Evolutionary conservation across 2,797 vertebrate genomes (phyloP), one percentile per base, ranked within the genome.

Genomic region (Malurus leucopterus): DNA sequence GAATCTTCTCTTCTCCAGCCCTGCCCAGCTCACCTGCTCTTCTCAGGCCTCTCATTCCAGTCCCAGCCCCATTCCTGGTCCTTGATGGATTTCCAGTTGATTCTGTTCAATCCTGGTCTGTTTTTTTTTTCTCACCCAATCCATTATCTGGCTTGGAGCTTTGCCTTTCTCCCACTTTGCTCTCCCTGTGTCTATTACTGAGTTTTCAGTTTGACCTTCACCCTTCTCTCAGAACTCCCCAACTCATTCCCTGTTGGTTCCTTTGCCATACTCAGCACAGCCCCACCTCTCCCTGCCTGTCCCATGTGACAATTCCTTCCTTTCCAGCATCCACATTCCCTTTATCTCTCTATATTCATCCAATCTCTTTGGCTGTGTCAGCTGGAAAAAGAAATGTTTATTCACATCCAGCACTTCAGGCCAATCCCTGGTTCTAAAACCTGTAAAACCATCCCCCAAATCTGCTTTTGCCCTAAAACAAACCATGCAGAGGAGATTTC

Each of bases 41-140:
- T 15, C 44, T 81, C 44, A 21, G n/a, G 32, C 36, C 47, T 87
- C n/a, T 44, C 18, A 9, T n/a, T 38, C 43, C 29, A 30, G 4
- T 64, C 43, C 47, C 27, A 70, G 12, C 50, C 23, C 27, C 46
- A 8, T 63, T 71, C 40, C 40, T 73, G 46, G 38, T n/a, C 59
- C 30, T 40, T 57, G 67, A 9, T 26, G 55, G 32, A 32, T 40
- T 61, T 64, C 44, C 29, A 58, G 32, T 53, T 9, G 8, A 22
- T 51, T 29, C 32, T 65, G 17, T 59, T 40, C 43, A 80, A 69
- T 72, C n/a, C 15, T 41, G 23, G 2, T 40, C 44, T 86, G 6
- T 8, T 47, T n/a, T 38, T n/a, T 38, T 40, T 19, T 46, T n/a
- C 18, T 1, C 0, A 54, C 41, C 23, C 2, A 0, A 69, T 6